Evolutionary conservation across 2,888 invertebrate genomes (phyloP).

Genomic region (Uloborus plumipes): DNA sequence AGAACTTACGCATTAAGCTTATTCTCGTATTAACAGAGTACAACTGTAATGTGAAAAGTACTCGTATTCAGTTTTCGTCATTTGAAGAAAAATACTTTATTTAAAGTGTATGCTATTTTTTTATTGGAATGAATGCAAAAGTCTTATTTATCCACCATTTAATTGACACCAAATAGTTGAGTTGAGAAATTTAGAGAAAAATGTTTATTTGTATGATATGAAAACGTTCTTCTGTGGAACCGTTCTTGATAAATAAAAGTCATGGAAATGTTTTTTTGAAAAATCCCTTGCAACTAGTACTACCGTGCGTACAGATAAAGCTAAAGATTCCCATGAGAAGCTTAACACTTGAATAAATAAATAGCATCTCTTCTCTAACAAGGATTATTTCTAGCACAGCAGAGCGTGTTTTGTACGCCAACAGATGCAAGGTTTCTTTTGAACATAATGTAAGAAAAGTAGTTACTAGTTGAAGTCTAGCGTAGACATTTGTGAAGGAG

Average conservation of each 20-base stretch:
- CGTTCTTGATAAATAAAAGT: conserved; percentile 11
- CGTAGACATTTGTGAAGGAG: not conserved
- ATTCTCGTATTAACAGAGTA: too few species aligned
- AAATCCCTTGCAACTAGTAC: conserved; percentile 20
- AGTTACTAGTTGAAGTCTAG: conserved; percentile 15
- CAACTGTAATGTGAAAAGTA: conserved; percentile 9
- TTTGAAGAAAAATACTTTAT: not conserved
- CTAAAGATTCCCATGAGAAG: conserved; percentile 23
- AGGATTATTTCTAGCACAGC: conserved; percentile 38
- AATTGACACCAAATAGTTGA: conserved; percentile 23
- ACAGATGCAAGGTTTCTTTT: conserved; percentile 48
- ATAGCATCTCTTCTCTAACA: conserved; percentile 33
- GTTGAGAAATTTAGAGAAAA: not conserved
- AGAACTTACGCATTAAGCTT: too few species aligned
- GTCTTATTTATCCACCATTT: conserved; percentile 48
- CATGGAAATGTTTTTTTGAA: conserved; percentile 18
- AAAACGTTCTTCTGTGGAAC: conserved; percentile 5
- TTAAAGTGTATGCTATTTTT: too few species aligned
- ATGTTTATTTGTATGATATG: conserved; percentile 12
- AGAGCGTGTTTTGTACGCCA: conserved; percentile 55
- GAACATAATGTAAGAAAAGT: conserved; percentile 14
- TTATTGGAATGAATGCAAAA: conserved; percentile 37
- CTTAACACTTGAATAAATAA: conserved; percentile 58
- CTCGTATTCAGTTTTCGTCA: conserved; percentile 27
- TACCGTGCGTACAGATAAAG: conserved; percentile 50